Evolutionary conservation across 2,797 vertebrate genomes (phyloP).

Genomic region (Sebastes baramenuke): DNA sequence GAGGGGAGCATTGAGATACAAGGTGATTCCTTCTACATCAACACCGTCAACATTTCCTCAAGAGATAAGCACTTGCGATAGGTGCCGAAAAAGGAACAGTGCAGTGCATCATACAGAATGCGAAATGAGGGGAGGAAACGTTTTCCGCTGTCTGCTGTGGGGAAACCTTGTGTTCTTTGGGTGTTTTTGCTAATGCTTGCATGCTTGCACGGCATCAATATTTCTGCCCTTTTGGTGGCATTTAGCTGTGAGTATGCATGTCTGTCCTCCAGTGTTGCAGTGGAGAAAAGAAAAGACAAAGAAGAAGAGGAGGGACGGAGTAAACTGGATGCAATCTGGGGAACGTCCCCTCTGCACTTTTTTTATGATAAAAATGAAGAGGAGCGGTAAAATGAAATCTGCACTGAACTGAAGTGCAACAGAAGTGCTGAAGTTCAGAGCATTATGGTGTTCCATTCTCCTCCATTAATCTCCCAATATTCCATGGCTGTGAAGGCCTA

Average conservation of each 20-base stretch:
- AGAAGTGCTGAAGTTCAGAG: slow-evolving; percentile 56
- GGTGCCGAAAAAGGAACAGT: slow-evolving; percentile 44
- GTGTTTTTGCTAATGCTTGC: slow-evolving; percentile 6
- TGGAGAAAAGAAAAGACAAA: slow-evolving; percentile 7
- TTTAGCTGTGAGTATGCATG: slow-evolving; percentile 5
- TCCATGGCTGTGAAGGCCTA: slow-evolving; percentile 71
- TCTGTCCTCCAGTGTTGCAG: slow-evolving; percentile 15
- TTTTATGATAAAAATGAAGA: slow-evolving; percentile 31
- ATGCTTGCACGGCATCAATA: slow-evolving; percentile 19
- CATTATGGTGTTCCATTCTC: slow-evolving; percentile 65
- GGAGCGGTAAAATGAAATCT: slow-evolving; percentile 54
- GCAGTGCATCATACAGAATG: slow-evolving; percentile 43
- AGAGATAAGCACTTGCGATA: slow-evolving; percentile 57
- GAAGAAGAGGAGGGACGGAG: neutral
- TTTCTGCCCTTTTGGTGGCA: slow-evolving; percentile 14
- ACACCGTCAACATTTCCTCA: slow-evolving; percentile 48
- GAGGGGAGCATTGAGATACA: slow-evolving; percentile 31
- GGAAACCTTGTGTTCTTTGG: slow-evolving; percentile 7
- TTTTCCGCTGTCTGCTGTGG: slow-evolving; percentile 26
- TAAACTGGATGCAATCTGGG: slow-evolving; percentile 32
- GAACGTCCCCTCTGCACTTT: slow-evolving; percentile 6
- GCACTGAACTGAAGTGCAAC: slow-evolving; percentile 42
- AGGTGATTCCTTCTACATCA: slow-evolving; percentile 49
- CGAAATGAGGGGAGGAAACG: slow-evolving; percentile 32
- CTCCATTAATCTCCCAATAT: slow-evolving; percentile 79